These are phyloP conservation scores for Myrmecobius fasciatus DNA, from an alignment of 2,113 vertebrate species.

Conservation along the genomic window DNA sequence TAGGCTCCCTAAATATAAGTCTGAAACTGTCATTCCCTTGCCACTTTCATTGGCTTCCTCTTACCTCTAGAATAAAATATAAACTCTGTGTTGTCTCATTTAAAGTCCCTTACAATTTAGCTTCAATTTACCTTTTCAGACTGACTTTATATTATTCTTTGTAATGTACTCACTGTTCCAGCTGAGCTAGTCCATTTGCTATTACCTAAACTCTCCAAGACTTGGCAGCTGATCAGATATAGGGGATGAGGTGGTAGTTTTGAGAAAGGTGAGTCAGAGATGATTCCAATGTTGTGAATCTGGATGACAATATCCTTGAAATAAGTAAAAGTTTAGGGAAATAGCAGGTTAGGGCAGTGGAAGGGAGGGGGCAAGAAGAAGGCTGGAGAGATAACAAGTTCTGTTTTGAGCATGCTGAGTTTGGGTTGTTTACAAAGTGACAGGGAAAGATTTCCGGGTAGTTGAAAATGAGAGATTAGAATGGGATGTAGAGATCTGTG, in stretches of 20 bases:
- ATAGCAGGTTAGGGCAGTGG: not conserved
- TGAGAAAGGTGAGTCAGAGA: not conserved
- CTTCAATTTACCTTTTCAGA: not conserved
- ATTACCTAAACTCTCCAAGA: not conserved
- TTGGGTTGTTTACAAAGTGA: not conserved
- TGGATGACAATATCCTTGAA: not conserved
- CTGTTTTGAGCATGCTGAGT: not conserved
- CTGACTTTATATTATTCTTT: not conserved
- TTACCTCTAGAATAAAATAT: not conserved
- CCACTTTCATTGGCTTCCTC: not conserved
- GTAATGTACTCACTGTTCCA: not conserved
- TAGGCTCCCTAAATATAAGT: not conserved
- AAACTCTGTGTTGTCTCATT: not conserved
- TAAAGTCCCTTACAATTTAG: not conserved
- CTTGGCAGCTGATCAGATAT: not conserved
- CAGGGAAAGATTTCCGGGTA: not conserved
- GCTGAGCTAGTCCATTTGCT: not conserved
- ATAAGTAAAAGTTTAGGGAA: not conserved
- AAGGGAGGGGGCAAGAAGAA: not conserved
- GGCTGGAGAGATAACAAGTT: not conserved
- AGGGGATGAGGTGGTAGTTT: not conserved
- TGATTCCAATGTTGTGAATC: not conserved
- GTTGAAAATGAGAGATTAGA: not conserved
- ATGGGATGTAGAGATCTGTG: not conserved
- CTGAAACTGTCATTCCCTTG: not conserved